Evolutionary conservation across 2,888 invertebrate genomes (phyloP).

Genomic region (Coenonympha glycerion): DNA sequence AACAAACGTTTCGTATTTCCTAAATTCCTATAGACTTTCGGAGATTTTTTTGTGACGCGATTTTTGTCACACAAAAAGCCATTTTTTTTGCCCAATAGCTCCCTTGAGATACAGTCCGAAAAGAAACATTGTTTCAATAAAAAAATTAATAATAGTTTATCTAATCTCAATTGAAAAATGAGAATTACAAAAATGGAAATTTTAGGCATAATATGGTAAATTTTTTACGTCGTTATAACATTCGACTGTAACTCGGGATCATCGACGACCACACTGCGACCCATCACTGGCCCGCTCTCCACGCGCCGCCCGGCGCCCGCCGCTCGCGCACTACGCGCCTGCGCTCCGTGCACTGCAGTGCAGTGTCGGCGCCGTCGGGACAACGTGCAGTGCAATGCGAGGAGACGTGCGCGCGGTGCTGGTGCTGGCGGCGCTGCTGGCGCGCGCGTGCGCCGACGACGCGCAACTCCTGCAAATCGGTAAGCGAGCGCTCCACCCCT

Average conservation of each 20-base stretch:
- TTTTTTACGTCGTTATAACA: no score
- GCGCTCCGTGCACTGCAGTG: not conserved
- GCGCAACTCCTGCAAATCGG: constrained; percentile 4
- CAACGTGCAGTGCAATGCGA: not conserved
- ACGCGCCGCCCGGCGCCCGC: not conserved
- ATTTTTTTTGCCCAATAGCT: no score
- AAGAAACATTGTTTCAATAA: no score
- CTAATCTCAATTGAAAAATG: no score
- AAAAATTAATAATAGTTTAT: no score
- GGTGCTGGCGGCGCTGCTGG: not conserved
- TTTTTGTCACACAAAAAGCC: not conserved
- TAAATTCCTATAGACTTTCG: no score
- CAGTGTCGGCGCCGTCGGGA: not conserved
- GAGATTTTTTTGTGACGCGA: not conserved
- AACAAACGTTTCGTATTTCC: no score
- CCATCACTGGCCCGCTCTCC: not conserved
- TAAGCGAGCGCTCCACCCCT: not conserved
- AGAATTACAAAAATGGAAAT: no score
- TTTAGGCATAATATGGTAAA: no score
- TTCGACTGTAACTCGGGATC: no score
- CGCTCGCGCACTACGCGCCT: not conserved
- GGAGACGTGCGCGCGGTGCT: constrained; percentile 1
- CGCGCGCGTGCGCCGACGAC: not conserved
- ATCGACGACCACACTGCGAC: not conserved
- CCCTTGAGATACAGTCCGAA: no score